These are phyloP conservation scores for Iphiclides podalirius DNA, from an alignment of 2,888 invertebrate genomes.

Conservation along the genomic window DNA sequence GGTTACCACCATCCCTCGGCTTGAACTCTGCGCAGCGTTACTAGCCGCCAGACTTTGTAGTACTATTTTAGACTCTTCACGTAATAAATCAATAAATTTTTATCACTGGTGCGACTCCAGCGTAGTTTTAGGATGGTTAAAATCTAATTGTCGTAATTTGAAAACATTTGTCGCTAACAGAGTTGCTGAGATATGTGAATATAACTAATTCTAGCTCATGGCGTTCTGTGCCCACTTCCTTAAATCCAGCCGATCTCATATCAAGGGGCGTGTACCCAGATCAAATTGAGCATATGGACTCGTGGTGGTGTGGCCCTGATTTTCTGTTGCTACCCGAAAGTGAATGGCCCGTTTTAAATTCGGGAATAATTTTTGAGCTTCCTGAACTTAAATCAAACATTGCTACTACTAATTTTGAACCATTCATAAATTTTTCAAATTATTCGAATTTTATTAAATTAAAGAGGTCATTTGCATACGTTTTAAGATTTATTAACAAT, in stretches of 20 bases:
- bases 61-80: background rate
- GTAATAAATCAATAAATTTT: background rate
- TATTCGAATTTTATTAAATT: background rate
- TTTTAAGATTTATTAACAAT: background rate
- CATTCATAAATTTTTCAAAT: background rate
- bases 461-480: background rate
- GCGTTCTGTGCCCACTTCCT: slow-evolving; percentile 21
- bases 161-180: background rate
- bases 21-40: slow-evolving; percentile 34
- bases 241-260: slow-evolving; percentile 25
- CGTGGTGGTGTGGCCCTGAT: background rate
- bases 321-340: background rate
- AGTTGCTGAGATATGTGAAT: background rate
- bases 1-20: slow-evolving; percentile 34
- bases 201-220: background rate
- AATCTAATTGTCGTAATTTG: background rate
- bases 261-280: slow-evolving; percentile 18
- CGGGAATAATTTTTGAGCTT: background rate
- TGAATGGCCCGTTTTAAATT: background rate
- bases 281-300: background rate
- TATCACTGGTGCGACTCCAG: background rate
- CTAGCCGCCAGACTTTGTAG: slow-evolving; percentile 22
- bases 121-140: background rate
- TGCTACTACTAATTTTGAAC: background rate
- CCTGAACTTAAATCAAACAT: no score